Conservation (phyloP, 64 coral and sea anemone species). For the Montipora capricornis region DNA sequence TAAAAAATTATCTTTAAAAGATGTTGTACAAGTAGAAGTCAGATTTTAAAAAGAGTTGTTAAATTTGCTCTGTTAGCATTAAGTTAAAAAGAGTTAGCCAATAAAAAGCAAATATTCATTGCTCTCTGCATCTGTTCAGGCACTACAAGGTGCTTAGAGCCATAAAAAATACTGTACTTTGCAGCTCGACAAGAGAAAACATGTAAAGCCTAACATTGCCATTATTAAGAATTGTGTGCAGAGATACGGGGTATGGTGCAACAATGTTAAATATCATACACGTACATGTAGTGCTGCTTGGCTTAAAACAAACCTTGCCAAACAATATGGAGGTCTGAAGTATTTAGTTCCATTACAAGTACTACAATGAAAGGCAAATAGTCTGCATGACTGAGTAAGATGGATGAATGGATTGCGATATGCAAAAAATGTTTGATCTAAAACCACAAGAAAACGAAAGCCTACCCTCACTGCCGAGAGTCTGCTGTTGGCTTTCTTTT, state of each 20-base stretch:
- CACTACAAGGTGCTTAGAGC: not conserved
- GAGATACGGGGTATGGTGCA: no score
- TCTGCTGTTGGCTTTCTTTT: constrained; percentile 57
- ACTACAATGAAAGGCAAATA: not conserved
- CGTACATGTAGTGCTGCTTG: no score
- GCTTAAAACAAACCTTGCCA: no score
- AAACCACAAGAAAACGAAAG: constrained; percentile 33
- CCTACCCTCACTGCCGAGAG: constrained; percentile 52
- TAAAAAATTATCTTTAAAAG: not conserved
- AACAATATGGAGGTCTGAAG: not conserved
- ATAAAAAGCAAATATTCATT: not conserved
- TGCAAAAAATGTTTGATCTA: not conserved
- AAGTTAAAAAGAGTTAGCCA: not conserved
- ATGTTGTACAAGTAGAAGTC: not conserved
- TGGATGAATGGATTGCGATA: not conserved
- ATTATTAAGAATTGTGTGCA: no score
- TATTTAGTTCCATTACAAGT: not conserved
- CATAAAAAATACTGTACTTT: not conserved
- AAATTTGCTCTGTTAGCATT: not conserved
- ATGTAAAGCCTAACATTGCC: no score
- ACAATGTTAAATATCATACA: no score
- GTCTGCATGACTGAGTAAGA: not conserved
- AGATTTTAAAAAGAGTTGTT: not conserved
- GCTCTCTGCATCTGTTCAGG: not conserved
- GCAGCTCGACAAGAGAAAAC: not conserved